Conservation (phyloP, 2,797 vertebrate species). For the Sciaenops ocellatus region DNA sequence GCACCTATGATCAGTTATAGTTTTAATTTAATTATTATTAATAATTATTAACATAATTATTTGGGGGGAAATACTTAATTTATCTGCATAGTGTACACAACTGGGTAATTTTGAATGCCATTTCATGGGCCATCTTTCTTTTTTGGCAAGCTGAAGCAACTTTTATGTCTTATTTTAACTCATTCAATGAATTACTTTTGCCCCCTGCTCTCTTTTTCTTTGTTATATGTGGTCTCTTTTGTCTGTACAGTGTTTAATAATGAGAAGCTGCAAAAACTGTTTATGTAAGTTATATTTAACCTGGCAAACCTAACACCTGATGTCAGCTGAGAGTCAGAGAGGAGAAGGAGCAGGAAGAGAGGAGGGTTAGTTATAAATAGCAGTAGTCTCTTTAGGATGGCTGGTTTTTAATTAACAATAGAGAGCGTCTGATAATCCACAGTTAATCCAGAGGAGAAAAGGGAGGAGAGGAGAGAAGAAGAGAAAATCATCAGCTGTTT, state of each 20-base stretch:
- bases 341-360: slow-evolving; percentile 63
- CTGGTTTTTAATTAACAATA: slow-evolving; percentile 86
- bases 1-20: slow-evolving; percentile 1
- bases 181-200: slow-evolving; percentile 17
- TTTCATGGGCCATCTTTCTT: background rate
- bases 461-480: slow-evolving; percentile 77
- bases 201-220: slow-evolving; percentile 9
- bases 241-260: slow-evolving; percentile 28
- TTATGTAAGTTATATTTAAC: slow-evolving; percentile 67
- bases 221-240: slow-evolving; percentile 7
- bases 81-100: slow-evolving; percentile 1
- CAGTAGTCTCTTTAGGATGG: slow-evolving; percentile 78
- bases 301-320: slow-evolving; percentile 71
- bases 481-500: slow-evolving; percentile 81
- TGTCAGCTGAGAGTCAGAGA: slow-evolving; percentile 74
- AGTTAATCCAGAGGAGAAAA: slow-evolving; percentile 82
- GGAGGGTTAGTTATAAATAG: slow-evolving; percentile 80
- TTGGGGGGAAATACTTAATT: background rate
- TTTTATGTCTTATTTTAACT: slow-evolving; percentile 10
- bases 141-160: background rate
- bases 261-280: slow-evolving; percentile 23
- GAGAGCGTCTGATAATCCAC: slow-evolving; percentile 84
- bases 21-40: too few species aligned
- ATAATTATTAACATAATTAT: slow-evolving; percentile 6
- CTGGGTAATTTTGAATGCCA: slow-evolving; percentile 5